Base-by-base conservation (phyloP, 2,888 invertebrate species). In the Neocrepidodera transversa region DNA sequence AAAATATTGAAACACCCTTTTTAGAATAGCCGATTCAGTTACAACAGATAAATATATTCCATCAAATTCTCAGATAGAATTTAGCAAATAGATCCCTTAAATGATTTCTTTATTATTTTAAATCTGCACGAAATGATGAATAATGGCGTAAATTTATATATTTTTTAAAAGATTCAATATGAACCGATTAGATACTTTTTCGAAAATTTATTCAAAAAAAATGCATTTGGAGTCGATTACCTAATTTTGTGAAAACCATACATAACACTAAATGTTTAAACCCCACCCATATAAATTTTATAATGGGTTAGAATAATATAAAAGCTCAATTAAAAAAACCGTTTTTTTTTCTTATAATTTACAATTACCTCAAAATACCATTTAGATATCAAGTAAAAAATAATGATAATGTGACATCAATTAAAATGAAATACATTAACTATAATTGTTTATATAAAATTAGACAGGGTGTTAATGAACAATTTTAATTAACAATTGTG, bases 201-300 rank as follows among this genome's bases (percentile, higher is more conserved):
- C n/a, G n/a, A n/a, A n/a, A n/a, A n/a, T n/a, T n/a, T n/a, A n/a
- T n/a, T n/a, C n/a, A n/a, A n/a, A n/a, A n/a, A n/a, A n/a, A 13
- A 13, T 13, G n/a, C 32, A 13, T 10, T 13, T 4, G 13, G 13
- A n/a, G 13, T 28, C 20, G 40, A 42, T 20, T 4, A 54, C n/a
- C 14, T 8, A 51, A 26, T 30, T 38, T 54, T 47, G 45, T 56
- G 56, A 62, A 64, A 57, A 58, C 52, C 56, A 30, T 49, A 56
- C 64, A 54, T 58, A 61, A 58, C 61, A 57, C 47, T 56, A 55
- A 60, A 52, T 52, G 32, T 58, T 55, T 45, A n/a, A 17, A 55
- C 53, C 62, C 63, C 63, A 61, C 56, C 63, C 28, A 36, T 32
- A 32, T 49, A 26, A 58, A 61, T 64, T 60, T 61, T 58, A 59